These are phyloP conservation scores for Serinus canaria DNA, from an alignment of 2,113 vertebrate genomes.

Conservation along the genomic window DNA sequence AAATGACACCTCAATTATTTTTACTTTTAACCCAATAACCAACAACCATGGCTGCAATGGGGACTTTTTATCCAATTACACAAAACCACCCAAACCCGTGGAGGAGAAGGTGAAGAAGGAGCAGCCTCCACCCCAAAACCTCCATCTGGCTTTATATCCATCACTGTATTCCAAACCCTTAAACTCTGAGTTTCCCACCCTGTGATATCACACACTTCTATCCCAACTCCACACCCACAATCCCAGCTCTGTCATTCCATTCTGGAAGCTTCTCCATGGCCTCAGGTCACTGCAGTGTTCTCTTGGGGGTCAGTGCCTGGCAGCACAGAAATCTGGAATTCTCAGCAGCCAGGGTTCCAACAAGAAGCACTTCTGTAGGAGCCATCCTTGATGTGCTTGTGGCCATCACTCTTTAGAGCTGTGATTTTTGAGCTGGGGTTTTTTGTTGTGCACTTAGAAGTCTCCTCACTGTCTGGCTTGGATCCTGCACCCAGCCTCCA, in stretches of 20 bases:
- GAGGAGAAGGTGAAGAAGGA: background rate
- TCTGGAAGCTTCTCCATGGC: background rate
- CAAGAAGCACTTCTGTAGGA: background rate
- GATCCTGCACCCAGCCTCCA: background rate
- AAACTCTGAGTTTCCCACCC: background rate
- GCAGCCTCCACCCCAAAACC: background rate
- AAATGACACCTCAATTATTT: background rate
- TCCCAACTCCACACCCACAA: background rate
- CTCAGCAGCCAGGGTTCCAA: background rate
- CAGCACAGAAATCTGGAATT: background rate
- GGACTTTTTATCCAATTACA: background rate
- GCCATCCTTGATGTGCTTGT: background rate
- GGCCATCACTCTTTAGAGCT: background rate
- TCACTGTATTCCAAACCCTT: background rate
- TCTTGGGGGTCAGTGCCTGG: background rate
- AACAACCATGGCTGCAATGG: background rate
- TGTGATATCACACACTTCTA: background rate
- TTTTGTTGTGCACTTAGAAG: accelerated
- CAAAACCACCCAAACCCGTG: background rate
- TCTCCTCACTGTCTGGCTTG: background rate
- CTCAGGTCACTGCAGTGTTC: background rate
- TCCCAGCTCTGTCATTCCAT: background rate
- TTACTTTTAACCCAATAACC: background rate
- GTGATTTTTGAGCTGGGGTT: no score
- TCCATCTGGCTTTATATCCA: background rate